A percentile compares a stretch with the other conserved stretches of the same genome.
These are phyloP conservation scores for Pangasianodon gigas DNA, from an alignment of 2,113 vertebrate species.

Conservation along the genomic window DNA sequence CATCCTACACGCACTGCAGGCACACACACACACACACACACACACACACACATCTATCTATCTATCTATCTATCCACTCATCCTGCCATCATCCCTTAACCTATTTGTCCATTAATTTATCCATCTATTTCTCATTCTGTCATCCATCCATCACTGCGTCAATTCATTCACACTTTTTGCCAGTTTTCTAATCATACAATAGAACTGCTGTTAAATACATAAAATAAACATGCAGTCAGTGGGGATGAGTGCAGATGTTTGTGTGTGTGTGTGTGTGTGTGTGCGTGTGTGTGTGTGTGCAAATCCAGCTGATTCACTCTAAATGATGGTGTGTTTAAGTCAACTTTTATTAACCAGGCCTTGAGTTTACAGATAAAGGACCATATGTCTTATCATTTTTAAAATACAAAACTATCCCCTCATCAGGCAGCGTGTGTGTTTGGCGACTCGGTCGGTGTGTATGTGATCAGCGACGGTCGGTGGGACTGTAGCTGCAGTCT, in stretches of 20 bases:
- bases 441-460: conserved; percentile 70
- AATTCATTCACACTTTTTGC: no score
- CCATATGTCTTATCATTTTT: background rate
- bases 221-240: background rate
- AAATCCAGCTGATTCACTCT: no score
- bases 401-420: background rate
- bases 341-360: background rate
- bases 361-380: background rate
- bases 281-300: background rate
- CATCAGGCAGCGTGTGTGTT: conserved; percentile 75
- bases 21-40: background rate
- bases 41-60: background rate
- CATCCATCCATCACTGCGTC: no score
- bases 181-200: no score
- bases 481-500: conserved; percentile 76
- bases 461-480: conserved; percentile 80
- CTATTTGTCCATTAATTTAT: background rate
- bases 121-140: background rate
- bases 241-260: background rate
- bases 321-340: no score
- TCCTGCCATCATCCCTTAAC: background rate
- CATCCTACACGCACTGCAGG: conserved; percentile 77
- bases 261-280: background rate
- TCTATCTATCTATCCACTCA: background rate
- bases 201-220: no score